Conservation (phyloP, 2,797 vertebrate genomes). For the Numenius phaeopus region DNA sequence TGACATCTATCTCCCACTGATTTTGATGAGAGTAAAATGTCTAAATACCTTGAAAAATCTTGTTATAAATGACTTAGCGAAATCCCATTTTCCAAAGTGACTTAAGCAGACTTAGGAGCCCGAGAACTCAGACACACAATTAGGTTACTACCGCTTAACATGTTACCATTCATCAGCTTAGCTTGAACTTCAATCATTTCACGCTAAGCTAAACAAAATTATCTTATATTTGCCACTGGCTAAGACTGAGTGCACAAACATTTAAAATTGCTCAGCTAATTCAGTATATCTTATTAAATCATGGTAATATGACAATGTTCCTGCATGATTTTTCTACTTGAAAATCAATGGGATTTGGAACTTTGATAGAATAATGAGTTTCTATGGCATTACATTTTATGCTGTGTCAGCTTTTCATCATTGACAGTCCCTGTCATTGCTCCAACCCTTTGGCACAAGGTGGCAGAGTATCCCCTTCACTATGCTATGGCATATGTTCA, state of each 20-base stretch:
- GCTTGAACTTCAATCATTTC: conserved; percentile 38
- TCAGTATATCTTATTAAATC: conserved; percentile 1
- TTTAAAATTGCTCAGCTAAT: background rate
- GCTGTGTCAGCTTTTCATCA: background rate
- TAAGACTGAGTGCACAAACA: background rate
- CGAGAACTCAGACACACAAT: conserved; percentile 30
- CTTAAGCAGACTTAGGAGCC: conserved; percentile 52
- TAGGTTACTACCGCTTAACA: conserved; percentile 25
- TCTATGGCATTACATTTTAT: background rate
- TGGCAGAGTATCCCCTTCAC: background rate
- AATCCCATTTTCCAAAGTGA: conserved; percentile 69
- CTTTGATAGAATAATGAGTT: background rate
- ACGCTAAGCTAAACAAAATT: background rate
- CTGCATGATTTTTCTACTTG: background rate
- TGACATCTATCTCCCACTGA: conserved; percentile 16
- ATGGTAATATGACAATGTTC: background rate
- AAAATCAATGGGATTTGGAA: background rate
- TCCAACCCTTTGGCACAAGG: background rate
- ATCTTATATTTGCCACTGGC: background rate
- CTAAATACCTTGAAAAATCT: conserved; percentile 62
- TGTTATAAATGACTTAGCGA: conserved; percentile 46
- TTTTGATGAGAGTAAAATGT: conserved; percentile 54
- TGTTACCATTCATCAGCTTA: conserved; percentile 51
- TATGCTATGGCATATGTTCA: background rate
- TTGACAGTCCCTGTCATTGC: background rate